Base-by-base conservation (phyloP, 2,113 vertebrate species). In the Diglossa brunneiventris region DNA sequence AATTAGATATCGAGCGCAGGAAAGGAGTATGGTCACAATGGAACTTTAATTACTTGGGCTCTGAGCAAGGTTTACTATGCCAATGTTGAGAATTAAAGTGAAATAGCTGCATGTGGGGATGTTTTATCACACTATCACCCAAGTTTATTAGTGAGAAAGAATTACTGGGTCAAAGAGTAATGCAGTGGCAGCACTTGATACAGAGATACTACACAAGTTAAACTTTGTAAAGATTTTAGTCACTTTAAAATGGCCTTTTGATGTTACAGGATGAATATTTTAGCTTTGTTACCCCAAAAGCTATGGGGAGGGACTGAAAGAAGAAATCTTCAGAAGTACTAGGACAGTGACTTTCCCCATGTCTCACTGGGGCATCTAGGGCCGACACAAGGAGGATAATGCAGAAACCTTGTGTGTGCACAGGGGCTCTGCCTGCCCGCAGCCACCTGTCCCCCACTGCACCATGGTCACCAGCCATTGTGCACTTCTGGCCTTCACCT, bases 401-500 rank as follows among this genome's bases (percentile, higher is more conserved):
- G 18, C 28, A 86, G 70, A 62, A 44, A 12, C 17, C 23, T 11
- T 21, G 31, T 8, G 5, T 44, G 41, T 46, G 33, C 53, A 49
- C 31, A 59, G 52, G 1, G 3, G 62, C 58, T 75, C 62, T 47
- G 52, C 47, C 47, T 3, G 3, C 17, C 52, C 0, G 0, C 66
- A 84, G 39, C n/a, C 20, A 4, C 10, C 46, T 42, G 37, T 53
- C 30, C 26, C 27, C 0, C 10, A 20, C 13, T 15, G 17, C 31
- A 63, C 46, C 9, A 2, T 0, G 0, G 8, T 8, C 78, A 37
- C 22, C 35, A 42, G 58, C 15, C 27, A 26, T 0, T 9, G 22
- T 0, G 2, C 39, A 23, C 7, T 31, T 46, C 70, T 56, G 62
- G 66, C 61, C 58, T n/a, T 59, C 8, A 0, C 20, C 28, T 83